Base-by-base conservation (phyloP, 2,888 invertebrate genomes). In the Troides helena region DNA sequence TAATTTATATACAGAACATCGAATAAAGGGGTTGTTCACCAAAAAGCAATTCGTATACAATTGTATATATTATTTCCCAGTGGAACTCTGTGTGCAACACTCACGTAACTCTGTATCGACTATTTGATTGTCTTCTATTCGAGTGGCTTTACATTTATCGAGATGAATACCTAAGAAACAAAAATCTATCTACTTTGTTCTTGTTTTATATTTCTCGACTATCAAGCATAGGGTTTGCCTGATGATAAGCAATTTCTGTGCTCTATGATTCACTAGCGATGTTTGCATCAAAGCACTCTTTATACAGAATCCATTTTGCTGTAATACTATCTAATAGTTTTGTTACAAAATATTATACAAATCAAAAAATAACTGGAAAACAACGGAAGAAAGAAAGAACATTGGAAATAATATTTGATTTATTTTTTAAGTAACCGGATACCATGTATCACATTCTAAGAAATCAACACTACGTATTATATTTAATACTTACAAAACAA, bases 61-160 rank as follows among this genome's bases (percentile, higher is more conserved):
- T 36, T 46, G 65, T 25, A 50, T 59, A 46, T n/a, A 59, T n/a
- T 58, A 65, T 65, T 65, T 65, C 65, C 65, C 65, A 58, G 59
- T 21, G 59, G 65, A 5, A n/a, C 46, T 59, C n/a, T 12, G 25
- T 18, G 14, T 59, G 59, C 59, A 65, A 65, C 43, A 25, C 43
- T 7, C 50, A n/a, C 46, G 58, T 65, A 43, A 25, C 21, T 65
- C n/a, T 46, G 59, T 46, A 65, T 50, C 50, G 59, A 25, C 46
- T 21, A 57, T 57, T 57, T 18, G 57, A 57, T 57, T 57, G 57
- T 57, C 57, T 57, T 21, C 21, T 21, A 57, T 23, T 6, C 21
- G 21, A 21, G n/a, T 57, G 7, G n/a, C 21, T 21, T 21, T 7
- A 57, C 57, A 57, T 57, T 21, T 21, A 57, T 57, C 21, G 21